A percentile compares a stretch with the other conserved stretches of the same genome.
Evolutionary conservation across 2,113 vertebrate genomes (phyloP).

Genomic region (Aspiorhynchus laticeps): DNA sequence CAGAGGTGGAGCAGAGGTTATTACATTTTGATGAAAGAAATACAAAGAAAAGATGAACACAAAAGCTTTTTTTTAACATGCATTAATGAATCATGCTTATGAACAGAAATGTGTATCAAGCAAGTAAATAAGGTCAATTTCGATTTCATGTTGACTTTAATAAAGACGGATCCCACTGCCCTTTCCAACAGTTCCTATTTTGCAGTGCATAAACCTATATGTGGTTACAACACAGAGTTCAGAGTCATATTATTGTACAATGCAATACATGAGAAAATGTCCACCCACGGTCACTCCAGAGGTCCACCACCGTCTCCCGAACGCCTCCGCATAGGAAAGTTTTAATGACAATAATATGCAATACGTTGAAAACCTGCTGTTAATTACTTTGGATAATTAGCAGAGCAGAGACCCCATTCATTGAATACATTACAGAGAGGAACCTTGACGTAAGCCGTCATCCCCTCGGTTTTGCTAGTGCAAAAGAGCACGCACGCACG

Average conservation of each 20-base stretch:
- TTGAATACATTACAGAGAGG: slow-evolving; percentile 21
- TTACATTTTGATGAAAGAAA: slow-evolving; percentile 12
- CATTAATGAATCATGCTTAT: not conserved
- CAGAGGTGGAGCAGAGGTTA: not conserved
- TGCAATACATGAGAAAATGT: not conserved
- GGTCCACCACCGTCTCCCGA: not conserved
- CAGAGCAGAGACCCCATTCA: slow-evolving; percentile 29
- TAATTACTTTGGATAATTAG: slow-evolving; percentile 42
- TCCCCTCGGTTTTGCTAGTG: slow-evolving; percentile 14
- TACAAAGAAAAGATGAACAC: no score
- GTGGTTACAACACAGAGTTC: slow-evolving; percentile 6
- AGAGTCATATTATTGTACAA: not conserved
- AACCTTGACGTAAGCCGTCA: not conserved
- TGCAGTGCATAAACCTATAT: not conserved
- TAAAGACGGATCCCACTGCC: not conserved
- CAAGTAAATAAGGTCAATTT: slow-evolving; percentile 21
- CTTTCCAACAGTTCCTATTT: slow-evolving; percentile 19
- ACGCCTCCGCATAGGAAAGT: not conserved
- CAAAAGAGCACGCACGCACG: not conserved
- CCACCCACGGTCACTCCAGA: slow-evolving; percentile 39
- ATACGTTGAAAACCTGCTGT: slow-evolving; percentile 32
- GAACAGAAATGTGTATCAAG: not conserved
- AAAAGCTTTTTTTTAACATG: not conserved
- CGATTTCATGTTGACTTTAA: slow-evolving; percentile 19
- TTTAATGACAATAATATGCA: slow-evolving; percentile 34